Evolutionary conservation across 2,888 invertebrate species (phyloP), one percentile per base, ranked within the genome.

Genomic region (Eupsilia transversa): DNA sequence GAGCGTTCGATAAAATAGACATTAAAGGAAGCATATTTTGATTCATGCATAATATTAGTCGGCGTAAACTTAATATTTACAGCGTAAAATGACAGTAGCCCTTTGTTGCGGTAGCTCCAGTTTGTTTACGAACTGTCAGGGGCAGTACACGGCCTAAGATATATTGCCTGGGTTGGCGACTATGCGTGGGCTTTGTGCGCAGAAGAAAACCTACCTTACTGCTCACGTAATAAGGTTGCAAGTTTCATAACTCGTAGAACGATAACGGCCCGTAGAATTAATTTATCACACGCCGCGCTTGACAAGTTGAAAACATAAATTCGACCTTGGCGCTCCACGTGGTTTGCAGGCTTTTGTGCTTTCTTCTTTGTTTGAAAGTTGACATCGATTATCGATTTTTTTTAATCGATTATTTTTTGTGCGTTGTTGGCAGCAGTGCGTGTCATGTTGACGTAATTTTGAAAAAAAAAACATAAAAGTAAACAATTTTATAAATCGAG

Each of bases 51-150:
- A 74, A 75, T 79, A 82, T 74, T 74, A 82, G 85, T 88, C 82
- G 79, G 75, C 71, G 68, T 43, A 68, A 74, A 78, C 72, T 83
- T 85, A 79, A 77, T 88, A 90, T 89, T 91, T 87, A 75, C 77
- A 77, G 76, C 82, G 72, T 77, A 87, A 91, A 92, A 90, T 91
- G 89, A 89, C 90, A 90, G 86, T 90, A 87, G 83, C 85, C 90
- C 93, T 93, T 95, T 96, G 95, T 96, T 96, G 96, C 95, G 96
- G 96, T 96, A 96, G 96, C 94, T 95, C 93, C 95, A 95, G 96
- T 96, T 96, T 96, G 96, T 96, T 96, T 96, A 96, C 96, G 96
- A 96, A 96, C 96, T 96, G 96, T 96, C 96, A 96, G 95, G 96
- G 96, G 92, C 96, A 96, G 96, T 96, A 96, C 94, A 95, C 96